Evolutionary conservation across 2,113 vertebrate genomes (phyloP), one percentile per base, ranked within the genome.

Genomic region (Fregata magnificens): DNA sequence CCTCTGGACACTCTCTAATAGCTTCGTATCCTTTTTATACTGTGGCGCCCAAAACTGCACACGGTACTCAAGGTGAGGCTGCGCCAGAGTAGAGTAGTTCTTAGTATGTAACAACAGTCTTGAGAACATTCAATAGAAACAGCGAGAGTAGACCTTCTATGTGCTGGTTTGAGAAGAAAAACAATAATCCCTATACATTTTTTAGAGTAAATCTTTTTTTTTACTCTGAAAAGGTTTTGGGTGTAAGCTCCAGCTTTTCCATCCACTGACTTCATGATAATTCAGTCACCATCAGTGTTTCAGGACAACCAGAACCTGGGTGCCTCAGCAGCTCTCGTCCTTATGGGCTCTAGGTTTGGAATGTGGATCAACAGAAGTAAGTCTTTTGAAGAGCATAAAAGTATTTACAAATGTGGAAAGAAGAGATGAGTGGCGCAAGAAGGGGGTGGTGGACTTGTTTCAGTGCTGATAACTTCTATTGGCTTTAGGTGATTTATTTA

Each of bases 341-440:
- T 88, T 20, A 25, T 53, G 67, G n/a, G 69, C 45, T 84, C 45
- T 58, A 5, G 0, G 3, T 42, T 21, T 55, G 73, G 78, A 96
- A 87, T 87, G 76, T 85, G 59, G n/a, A 71, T 95, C 66, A 91
- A 96, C 44, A 76, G 65, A 77, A 91, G 36, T 14, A 76, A 36
- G 36, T 20, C 89, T 87, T 87, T 71, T 85, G 84, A 79, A 87
- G 77, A 92, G 11, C 29, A 49, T 28, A 67, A 89, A 89, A 94
- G 63, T 86, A 92, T 88, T 82, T 92, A 63, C 69, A 74, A 44
- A 88, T 65, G 71, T 83, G 62, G 88, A 82, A 82, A 71, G 76
- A 58, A 53, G 63, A 88, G 58, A 40, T 59, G 77, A 40, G 52
- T 74, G 67, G 52, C 70, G 49, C 28, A 72, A 76, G 79, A 59